Evolutionary conservation across 2,888 invertebrate species (phyloP).

Genomic region (Eurytoma californica): DNA sequence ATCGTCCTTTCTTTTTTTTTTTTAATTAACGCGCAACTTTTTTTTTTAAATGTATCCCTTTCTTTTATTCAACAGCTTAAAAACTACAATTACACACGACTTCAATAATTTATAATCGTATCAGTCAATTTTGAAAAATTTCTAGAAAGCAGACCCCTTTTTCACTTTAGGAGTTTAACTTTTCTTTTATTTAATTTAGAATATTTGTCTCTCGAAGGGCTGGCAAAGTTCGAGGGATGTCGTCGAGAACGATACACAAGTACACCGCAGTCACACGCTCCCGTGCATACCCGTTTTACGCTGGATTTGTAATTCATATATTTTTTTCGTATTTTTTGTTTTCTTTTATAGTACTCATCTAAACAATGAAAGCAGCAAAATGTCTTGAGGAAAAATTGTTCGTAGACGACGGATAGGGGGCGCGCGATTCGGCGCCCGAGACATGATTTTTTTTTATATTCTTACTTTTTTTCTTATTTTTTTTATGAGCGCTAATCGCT

Average conservation of each 20-base stretch:
- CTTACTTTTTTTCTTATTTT: constrained; percentile 40
- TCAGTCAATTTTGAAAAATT: constrained; percentile 54
- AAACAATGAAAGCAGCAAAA: constrained; percentile 73
- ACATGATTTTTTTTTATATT: constrained; percentile 40
- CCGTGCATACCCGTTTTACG: constrained; percentile 32
- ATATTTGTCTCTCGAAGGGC: constrained; percentile 24
- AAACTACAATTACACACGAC: constrained; percentile 52
- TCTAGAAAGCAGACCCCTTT: constrained; percentile 26
- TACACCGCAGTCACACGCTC: constrained; percentile 22
- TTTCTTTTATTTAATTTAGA: not conserved
- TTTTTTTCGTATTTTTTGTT: constrained; percentile 49
- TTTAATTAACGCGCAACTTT: no score
- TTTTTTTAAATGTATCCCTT: constrained; percentile 34
- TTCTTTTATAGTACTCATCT: constrained; percentile 69
- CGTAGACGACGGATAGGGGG: constrained; percentile 59
- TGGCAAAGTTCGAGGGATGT: constrained; percentile 28
- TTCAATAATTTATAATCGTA: constrained; percentile 52
- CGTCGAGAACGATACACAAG: constrained; percentile 31
- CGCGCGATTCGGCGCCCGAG: constrained; percentile 49
- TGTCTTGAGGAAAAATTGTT: constrained; percentile 65
- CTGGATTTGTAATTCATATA: constrained; percentile 50
- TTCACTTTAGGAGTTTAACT: not conserved
- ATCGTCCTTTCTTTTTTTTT: no score
- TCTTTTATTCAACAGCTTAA: constrained; percentile 43
- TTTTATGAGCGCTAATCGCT: constrained; percentile 55